Conservation (phyloP, 2,797 vertebrate genomes). For the Sebastolobus altivelis region DNA sequence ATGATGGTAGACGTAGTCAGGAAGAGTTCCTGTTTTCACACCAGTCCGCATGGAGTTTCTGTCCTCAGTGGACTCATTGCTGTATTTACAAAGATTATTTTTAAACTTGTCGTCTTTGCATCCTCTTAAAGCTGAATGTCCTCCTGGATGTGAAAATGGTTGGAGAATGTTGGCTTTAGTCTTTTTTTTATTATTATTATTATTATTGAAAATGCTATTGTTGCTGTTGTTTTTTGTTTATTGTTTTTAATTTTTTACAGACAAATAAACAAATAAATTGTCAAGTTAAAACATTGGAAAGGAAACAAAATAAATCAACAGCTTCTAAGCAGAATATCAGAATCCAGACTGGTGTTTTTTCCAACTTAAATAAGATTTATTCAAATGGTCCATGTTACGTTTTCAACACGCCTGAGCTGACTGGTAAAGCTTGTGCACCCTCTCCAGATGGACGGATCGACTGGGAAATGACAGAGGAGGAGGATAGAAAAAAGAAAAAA, state of each 20-base stretch:
- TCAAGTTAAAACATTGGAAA: conserved; percentile 67
- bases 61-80: conserved; percentile 80
- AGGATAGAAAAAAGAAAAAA: conserved; percentile 59
- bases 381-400: conserved; percentile 85
- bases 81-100: conserved; percentile 86
- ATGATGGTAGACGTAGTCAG: conserved; percentile 71
- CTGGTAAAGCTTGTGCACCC: conserved; percentile 85
- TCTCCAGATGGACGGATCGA: conserved; percentile 73
- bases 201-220: conserved; percentile 69
- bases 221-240: conserved; percentile 63
- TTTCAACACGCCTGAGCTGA: conserved; percentile 88
- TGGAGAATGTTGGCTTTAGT: conserved; percentile 69
- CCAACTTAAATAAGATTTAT: conserved; percentile 77
- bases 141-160: conserved; percentile 73
- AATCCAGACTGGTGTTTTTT: conserved; percentile 55
- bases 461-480: conserved; percentile 74
- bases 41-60: conserved; percentile 78
- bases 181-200: conserved; percentile 45
- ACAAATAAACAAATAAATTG: conserved; percentile 71
- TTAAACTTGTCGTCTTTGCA: conserved; percentile 65
- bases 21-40: conserved; percentile 75
- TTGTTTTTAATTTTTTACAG: conserved; percentile 69
- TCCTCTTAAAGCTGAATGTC: conserved; percentile 79
- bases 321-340: conserved; percentile 65
- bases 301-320: conserved; percentile 70